Conservation (phyloP, 2,113 vertebrate genomes). For the Hippopotamus amphibius region DNA sequence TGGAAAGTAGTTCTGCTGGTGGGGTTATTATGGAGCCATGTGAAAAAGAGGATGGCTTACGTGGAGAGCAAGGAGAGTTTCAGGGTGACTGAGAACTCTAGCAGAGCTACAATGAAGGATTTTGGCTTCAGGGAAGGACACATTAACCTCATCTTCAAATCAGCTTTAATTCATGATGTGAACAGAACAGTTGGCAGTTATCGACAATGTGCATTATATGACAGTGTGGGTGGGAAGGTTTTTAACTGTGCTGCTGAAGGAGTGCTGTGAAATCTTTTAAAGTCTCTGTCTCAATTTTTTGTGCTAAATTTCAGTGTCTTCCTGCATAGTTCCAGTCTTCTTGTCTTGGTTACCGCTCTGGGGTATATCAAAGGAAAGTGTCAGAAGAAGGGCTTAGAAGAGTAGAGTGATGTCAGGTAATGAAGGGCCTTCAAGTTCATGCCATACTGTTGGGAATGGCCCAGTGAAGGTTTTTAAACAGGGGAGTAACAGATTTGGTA, state of each 20-base stretch:
- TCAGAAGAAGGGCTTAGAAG: constrained; percentile 1
- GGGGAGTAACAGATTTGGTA: background rate
- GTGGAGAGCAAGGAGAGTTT: background rate
- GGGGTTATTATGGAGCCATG: background rate
- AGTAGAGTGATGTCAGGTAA: background rate
- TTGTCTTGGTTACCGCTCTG: background rate
- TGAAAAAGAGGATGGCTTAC: background rate
- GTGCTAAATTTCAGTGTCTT: background rate
- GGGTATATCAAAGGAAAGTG: background rate
- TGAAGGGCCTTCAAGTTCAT: background rate
- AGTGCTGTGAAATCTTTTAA: background rate
- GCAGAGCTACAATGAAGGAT: background rate
- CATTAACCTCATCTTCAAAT: background rate
- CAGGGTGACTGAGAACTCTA: background rate
- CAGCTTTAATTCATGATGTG: constrained; percentile 1
- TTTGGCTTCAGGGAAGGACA: background rate
- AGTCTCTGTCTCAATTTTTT: background rate
- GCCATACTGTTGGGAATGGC: background rate
- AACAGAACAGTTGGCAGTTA: constrained; percentile 31
- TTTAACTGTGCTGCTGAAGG: background rate
- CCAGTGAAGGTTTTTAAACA: background rate
- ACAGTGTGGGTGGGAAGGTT: background rate
- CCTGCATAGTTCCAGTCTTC: background rate
- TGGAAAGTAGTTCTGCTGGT: background rate
- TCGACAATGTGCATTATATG: background rate